These are phyloP conservation scores for Psammodynastes pulverulentus DNA, from an alignment of 2,113 vertebrate genomes.

Conservation along the genomic window DNA sequence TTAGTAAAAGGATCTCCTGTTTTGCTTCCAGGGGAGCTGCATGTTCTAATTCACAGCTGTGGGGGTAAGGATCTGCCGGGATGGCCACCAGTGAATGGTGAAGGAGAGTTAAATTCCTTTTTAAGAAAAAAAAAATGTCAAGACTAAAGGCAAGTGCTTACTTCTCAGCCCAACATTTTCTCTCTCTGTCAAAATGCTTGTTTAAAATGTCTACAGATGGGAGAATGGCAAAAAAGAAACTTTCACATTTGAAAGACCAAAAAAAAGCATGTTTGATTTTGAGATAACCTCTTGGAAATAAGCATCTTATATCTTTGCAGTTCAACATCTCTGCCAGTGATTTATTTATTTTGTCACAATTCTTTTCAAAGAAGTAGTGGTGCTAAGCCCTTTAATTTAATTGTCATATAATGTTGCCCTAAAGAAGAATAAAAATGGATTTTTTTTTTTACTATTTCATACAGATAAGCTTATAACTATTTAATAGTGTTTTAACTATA, in stretches of 20 bases:
- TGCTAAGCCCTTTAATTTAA: constrained; percentile 69
- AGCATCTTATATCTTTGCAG: constrained; percentile 39
- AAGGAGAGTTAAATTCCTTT: constrained; percentile 35
- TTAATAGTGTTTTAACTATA: constrained; percentile 71
- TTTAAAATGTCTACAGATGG: constrained; percentile 37
- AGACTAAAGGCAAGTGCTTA: constrained; percentile 1
- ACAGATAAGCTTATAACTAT: constrained; percentile 62
- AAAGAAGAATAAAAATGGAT: constrained; percentile 61
- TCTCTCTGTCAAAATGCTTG: constrained; percentile 25
- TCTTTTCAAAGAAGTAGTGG: constrained; percentile 66
- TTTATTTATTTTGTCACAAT: constrained; percentile 45
- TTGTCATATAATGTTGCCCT: constrained; percentile 70
- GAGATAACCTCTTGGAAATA: constrained; percentile 31
- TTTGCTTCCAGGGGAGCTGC: constrained; percentile 46
- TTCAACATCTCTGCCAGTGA: constrained; percentile 48
- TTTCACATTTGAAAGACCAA: constrained; percentile 46
- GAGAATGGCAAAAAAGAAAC: constrained; percentile 40
- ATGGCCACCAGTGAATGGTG: constrained; percentile 42
- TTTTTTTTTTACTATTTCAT: constrained; percentile 65
- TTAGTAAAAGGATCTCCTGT: constrained; percentile 49
- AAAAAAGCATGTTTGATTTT: constrained; percentile 28
- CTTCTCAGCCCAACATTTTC: constrained; percentile 17
- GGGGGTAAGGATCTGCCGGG: constrained; percentile 32
- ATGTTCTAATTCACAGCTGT: constrained; percentile 48
- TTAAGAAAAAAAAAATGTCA: background rate